Evolutionary conservation across 2,888 invertebrate species (phyloP).

Genomic region (Nysson spinosus): DNA sequence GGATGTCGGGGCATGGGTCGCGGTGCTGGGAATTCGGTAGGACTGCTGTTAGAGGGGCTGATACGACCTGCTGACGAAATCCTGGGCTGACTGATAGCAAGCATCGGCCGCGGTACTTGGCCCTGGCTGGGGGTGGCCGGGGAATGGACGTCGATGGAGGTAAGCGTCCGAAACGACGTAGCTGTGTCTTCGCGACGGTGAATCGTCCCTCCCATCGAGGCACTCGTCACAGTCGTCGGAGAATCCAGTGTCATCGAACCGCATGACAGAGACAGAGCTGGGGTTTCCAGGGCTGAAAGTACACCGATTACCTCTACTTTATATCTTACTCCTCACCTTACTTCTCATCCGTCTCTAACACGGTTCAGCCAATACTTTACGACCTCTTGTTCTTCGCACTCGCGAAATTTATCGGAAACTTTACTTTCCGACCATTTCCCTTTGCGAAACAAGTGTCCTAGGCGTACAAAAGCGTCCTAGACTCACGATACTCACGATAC

Average conservation of each 20-base stretch:
- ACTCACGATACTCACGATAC: slow-evolving; percentile 46
- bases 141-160: slow-evolving; percentile 79
- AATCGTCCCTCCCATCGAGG: slow-evolving; percentile 80
- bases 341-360: background rate
- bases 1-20: slow-evolving; percentile 78
- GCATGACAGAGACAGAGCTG: slow-evolving; percentile 80
- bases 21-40: slow-evolving; percentile 76
- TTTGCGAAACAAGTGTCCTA: no score
- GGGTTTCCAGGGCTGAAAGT: slow-evolving; percentile 74
- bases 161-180: slow-evolving; percentile 81
- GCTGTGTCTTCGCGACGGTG: slow-evolving; percentile 82
- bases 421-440: background rate
- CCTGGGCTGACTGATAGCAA: slow-evolving; percentile 69
- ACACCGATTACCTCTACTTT: background rate
- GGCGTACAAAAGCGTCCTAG: slow-evolving; percentile 50
- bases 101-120: slow-evolving; percentile 65
- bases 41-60: slow-evolving; percentile 78
- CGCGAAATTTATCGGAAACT: background rate
- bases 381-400: background rate
- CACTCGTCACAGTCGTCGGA: slow-evolving; percentile 86
- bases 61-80: slow-evolving; percentile 78
- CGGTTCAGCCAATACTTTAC: no score
- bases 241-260: slow-evolving; percentile 87
- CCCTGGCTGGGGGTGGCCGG: slow-evolving; percentile 80
- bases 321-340: background rate